A percentile compares a stretch with the other conserved stretches of the same genome.
Conservation (phyloP, 2,797 vertebrate species). For the Notamacropus eugenii region DNA sequence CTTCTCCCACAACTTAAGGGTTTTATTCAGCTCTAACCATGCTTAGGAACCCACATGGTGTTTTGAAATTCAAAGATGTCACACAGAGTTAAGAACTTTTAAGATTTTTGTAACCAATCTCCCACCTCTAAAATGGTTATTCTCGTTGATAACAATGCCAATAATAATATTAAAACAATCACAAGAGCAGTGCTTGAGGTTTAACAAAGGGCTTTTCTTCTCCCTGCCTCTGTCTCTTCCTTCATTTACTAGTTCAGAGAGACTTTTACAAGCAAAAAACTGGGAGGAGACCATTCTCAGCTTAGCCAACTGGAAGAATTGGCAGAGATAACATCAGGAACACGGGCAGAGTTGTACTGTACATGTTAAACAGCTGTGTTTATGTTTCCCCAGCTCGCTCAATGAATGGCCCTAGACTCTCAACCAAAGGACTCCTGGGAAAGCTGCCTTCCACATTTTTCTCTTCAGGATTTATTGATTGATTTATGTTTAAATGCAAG, state of each 20-base stretch:
- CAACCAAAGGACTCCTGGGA: neutral
- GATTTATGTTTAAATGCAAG: neutral
- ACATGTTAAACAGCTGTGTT: conserved; percentile 6
- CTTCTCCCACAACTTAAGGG: neutral
- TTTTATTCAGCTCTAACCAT: neutral
- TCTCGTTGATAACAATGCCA: neutral
- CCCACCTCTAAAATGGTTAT: neutral
- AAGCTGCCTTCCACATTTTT: neutral
- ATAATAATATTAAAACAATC: neutral
- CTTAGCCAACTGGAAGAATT: neutral
- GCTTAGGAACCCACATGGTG: neutral
- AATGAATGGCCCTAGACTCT: neutral
- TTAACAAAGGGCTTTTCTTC: neutral
- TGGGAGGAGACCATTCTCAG: conserved; percentile 1
- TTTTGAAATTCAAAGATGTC: neutral
- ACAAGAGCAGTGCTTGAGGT: neutral
- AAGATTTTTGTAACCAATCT: neutral
- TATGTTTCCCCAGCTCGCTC: neutral
- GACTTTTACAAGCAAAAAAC: neutral
- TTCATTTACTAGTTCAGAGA: neutral
- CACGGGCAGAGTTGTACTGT: neutral
- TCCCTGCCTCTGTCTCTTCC: neutral
- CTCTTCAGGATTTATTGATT: neutral
- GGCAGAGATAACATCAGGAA: conserved; percentile 6
- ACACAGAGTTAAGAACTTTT: neutral